phyloP scores from a whole-genome alignment of 1,140 invertebrate genomes.

The Lysiphlebus fabarum region DNA sequence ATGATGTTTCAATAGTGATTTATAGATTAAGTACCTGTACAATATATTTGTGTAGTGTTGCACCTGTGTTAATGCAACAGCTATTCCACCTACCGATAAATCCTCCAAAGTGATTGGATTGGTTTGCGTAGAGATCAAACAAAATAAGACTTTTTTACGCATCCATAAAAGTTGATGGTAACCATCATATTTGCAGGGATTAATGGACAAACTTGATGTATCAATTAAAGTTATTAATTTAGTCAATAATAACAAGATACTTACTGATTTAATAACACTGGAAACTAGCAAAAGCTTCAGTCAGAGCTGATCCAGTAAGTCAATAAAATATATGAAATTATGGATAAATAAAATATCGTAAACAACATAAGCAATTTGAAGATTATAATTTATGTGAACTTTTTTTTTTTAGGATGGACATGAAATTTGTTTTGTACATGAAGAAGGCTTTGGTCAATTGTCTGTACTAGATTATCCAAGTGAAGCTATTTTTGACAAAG shows the following conservation, averaged over 20 bases:
- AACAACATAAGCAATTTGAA: background rate
- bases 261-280: constrained; percentile 84
- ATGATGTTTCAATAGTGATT: no score
- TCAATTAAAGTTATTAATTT: no score
- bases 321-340: constrained; percentile 6
- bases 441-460: constrained; percentile 86
- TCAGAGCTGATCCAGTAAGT: constrained; percentile 83
- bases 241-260: constrained; percentile 74
- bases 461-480: constrained; percentile 84
- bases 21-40: no score
- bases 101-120: no score
- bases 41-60: no score
- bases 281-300: constrained; percentile 94
- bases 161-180: no score
- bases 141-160: no score
- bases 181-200: no score
- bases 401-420: constrained; percentile 76
- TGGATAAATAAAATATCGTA: constrained; percentile 1
- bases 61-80: no score
- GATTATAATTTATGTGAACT: constrained; percentile 10
- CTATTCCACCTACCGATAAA: no score
- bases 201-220: no score
- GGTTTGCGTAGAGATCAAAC: no score
- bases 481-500: constrained; percentile 73
- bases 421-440: constrained; percentile 98